Percentiles rank a stretch among this genome's conserved stretches.
Evolutionary conservation across 1,140 invertebrate genomes (phyloP).

Genomic region (Camponotus pennsylvanicus): DNA sequence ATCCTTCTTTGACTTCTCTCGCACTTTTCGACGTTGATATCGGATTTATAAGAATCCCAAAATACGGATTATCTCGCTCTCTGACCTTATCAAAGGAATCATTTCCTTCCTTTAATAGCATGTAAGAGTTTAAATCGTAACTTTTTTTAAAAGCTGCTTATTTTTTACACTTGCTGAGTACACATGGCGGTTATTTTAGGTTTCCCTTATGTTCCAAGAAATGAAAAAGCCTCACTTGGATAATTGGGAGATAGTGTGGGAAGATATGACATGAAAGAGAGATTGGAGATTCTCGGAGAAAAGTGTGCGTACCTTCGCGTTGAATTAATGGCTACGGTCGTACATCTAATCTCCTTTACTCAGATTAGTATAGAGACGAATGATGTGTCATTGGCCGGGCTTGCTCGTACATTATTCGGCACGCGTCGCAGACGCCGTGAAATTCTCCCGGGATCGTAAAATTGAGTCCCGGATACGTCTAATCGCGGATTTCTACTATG

Average conservation of each 20-base stretch:
- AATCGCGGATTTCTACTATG: constrained; percentile 65
- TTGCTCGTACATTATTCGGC: constrained; percentile 48
- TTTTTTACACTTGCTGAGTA: background rate
- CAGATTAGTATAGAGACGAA: constrained; percentile 82
- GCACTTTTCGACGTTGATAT: background rate
- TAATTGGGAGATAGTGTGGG: background rate
- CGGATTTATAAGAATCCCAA: background rate
- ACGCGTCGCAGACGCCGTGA: constrained; percentile 57
- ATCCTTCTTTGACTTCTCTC: background rate
- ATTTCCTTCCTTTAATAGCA: background rate
- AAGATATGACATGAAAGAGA: constrained; percentile 10
- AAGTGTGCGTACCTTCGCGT: constrained; percentile 53
- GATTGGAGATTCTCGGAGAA: background rate
- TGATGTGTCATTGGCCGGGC: constrained; percentile 79
- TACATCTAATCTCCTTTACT: constrained; percentile 79
- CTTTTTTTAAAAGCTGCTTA: background rate
- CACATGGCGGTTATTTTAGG: background rate
- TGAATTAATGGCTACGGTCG: constrained; percentile 80
- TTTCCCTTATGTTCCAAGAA: background rate
- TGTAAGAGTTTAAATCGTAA: background rate
- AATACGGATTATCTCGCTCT: background rate
- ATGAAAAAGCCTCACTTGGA: constrained; percentile 10
- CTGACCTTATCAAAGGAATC: background rate
- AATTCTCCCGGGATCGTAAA: constrained; percentile 65
- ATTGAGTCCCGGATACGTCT: constrained; percentile 40